Percentiles rank a stretch among this genome's conserved stretches.
These are phyloP conservation scores for Leptoteleia sp. DNA, from an alignment of 1,140 invertebrate genomes.

Conservation along the genomic window DNA sequence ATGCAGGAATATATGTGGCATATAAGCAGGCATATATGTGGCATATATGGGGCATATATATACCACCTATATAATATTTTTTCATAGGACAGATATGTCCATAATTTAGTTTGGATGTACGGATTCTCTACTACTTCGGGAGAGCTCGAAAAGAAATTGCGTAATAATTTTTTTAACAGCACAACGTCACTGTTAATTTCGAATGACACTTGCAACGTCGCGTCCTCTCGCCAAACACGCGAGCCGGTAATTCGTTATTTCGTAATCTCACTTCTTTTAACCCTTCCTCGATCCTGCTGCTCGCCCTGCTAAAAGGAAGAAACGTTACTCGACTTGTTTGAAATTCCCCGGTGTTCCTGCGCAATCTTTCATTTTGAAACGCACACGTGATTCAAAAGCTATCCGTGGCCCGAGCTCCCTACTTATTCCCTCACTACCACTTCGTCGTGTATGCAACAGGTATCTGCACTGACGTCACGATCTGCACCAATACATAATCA, in stretches of 20 bases:
- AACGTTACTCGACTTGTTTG: neutral
- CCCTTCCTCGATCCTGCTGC: neutral
- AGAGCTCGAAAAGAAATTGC: slow-evolving; percentile 15
- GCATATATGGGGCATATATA: no score
- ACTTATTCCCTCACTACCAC: slow-evolving; percentile 41
- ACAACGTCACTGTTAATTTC: slow-evolving; percentile 27
- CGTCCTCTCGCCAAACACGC: neutral
- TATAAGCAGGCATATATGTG: no score
- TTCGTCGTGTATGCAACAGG: slow-evolving; percentile 72
- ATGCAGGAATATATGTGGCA: no score
- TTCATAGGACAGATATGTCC: slow-evolving; percentile 22
- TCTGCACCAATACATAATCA: slow-evolving; percentile 47
- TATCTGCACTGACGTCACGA: slow-evolving; percentile 72
- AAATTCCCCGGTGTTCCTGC: slow-evolving; percentile 11
- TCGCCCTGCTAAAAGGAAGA: neutral
- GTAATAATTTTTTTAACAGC: slow-evolving; percentile 20
- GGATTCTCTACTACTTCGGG: slow-evolving; percentile 21
- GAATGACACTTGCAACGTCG: slow-evolving; percentile 9
- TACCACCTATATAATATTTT: no score
- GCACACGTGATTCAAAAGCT: slow-evolving; percentile 61
- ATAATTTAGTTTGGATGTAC: slow-evolving; percentile 26
- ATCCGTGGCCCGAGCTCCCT: slow-evolving; percentile 29
- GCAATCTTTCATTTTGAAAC: slow-evolving; percentile 54
- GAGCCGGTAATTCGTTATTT: slow-evolving; percentile 1
- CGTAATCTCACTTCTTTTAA: slow-evolving; percentile 1